Conservation (phyloP, 1,140 invertebrate genomes). For the Zaprionus capensis region DNA sequence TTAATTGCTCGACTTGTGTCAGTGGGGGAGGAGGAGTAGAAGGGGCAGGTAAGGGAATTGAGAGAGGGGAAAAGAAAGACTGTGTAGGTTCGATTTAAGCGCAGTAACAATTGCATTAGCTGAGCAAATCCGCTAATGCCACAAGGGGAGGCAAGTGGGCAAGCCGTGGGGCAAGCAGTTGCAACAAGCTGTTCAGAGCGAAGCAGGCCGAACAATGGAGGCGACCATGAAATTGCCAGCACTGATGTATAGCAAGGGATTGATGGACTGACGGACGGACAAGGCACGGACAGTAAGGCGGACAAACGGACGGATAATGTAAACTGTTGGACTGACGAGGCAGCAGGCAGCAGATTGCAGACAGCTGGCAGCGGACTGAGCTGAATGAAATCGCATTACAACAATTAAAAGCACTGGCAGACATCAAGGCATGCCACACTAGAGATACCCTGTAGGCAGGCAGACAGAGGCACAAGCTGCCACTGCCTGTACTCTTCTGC, state of each 20-base stretch:
- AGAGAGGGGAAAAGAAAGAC: not conserved
- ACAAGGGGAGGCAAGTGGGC: not conserved
- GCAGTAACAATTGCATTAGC: constrained; percentile 42
- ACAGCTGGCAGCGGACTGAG: constrained; percentile 20
- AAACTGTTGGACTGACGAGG: constrained; percentile 1
- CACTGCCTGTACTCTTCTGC: not conserved
- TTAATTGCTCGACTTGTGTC: constrained; percentile 34
- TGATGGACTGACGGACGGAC: constrained; percentile 26
- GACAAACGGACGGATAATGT: not conserved
- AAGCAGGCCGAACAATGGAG: constrained; percentile 15
- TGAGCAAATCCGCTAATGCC: constrained; percentile 21
- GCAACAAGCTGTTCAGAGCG: constrained; percentile 24
- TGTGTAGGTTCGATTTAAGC: constrained; percentile 25
- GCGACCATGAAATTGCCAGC: constrained; percentile 38
- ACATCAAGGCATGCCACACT: not conserved
- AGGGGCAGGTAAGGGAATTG: not conserved
- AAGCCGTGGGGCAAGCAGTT: too few species aligned
- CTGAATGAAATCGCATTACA: constrained; percentile 69
- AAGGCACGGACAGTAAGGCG: not conserved
- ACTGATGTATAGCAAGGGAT: constrained; percentile 23
- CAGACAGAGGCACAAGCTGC: not conserved
- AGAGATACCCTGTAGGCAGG: constrained; percentile 9
- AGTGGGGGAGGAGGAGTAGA: not conserved
- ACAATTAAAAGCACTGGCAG: constrained; percentile 61
- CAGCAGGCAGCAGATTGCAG: not conserved